These are phyloP conservation scores for Macroramphosus scolopax DNA, from an alignment of 2,797 vertebrate species.

Conservation along the genomic window DNA sequence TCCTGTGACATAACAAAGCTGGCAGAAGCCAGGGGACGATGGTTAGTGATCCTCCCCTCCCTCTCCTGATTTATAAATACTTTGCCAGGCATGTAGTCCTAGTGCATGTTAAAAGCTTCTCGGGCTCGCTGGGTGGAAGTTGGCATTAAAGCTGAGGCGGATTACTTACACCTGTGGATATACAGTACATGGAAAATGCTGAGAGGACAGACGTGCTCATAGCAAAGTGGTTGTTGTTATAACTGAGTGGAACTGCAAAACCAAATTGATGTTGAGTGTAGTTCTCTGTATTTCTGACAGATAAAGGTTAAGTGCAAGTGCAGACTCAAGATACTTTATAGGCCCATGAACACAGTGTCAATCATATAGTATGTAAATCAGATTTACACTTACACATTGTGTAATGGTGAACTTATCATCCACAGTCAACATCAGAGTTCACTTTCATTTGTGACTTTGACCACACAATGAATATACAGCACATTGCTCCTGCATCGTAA, in stretches of 20 bases:
- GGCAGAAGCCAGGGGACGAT: conserved; percentile 55
- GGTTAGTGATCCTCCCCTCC: conserved; percentile 53
- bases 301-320: too few relatives aligned
- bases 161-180: conserved; percentile 34
- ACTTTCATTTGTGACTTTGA: too few relatives aligned
- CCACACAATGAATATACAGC: too few relatives aligned
- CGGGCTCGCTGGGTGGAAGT: conserved; percentile 32
- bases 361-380: too few relatives aligned
- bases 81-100: conserved; percentile 40
- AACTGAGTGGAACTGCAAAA: background rate
- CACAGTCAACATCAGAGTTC: too few relatives aligned
- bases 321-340: too few relatives aligned
- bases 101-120: conserved; percentile 48
- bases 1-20: conserved; percentile 78
- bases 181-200: conserved; percentile 12
- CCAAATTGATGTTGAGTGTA: too few relatives aligned
- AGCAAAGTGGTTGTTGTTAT: background rate
- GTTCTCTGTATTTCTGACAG: background rate
- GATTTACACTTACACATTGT: too few relatives aligned
- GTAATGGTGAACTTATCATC: too few relatives aligned
- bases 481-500: too few relatives aligned
- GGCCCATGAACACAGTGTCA: too few relatives aligned
- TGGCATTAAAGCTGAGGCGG: conserved; percentile 19
- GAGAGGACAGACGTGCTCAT: background rate
- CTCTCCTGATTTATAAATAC: conserved; percentile 68